phyloP scores from a whole-genome alignment of 2,797 vertebrate species.

The Crotalus adamanteus region DNA sequence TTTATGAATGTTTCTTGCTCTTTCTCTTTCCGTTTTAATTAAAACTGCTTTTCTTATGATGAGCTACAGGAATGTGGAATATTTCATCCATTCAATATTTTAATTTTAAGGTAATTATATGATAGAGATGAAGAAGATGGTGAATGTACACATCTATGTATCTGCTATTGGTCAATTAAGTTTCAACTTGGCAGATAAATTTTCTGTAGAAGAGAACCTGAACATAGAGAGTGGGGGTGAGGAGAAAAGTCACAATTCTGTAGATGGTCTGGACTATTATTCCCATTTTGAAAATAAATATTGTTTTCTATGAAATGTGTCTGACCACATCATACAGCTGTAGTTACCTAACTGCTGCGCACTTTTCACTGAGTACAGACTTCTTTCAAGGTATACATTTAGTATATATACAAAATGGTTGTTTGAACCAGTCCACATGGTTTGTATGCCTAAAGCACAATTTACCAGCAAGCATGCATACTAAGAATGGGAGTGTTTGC shows the following conservation, averaged over 20 bases:
- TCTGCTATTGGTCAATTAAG: background rate
- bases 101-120: conserved; percentile 21
- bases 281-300: background rate
- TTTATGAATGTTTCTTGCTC: conserved; percentile 11
- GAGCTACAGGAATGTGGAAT: conserved; percentile 23
- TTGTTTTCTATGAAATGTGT: background rate
- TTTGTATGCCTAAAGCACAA: background rate
- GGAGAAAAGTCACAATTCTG: background rate
- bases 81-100: conserved; percentile 52
- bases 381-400: background rate
- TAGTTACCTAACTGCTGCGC: background rate
- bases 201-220: background rate
- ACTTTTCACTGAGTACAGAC: background rate
- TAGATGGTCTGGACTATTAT: background rate
- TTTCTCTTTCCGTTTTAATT: conserved; percentile 30
- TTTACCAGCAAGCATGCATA: background rate
- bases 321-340: background rate
- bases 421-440: background rate
- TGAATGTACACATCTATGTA: background rate
- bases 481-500: background rate
- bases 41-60: conserved; percentile 37
- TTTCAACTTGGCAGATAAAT: background rate
- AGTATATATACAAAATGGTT: background rate
- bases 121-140: background rate
- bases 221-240: background rate